A percentile compares a stretch with the other conserved stretches of the same genome.
Conservation (phyloP, 1,140 invertebrate genomes). For the Brachionus plicatilis region DNA sequence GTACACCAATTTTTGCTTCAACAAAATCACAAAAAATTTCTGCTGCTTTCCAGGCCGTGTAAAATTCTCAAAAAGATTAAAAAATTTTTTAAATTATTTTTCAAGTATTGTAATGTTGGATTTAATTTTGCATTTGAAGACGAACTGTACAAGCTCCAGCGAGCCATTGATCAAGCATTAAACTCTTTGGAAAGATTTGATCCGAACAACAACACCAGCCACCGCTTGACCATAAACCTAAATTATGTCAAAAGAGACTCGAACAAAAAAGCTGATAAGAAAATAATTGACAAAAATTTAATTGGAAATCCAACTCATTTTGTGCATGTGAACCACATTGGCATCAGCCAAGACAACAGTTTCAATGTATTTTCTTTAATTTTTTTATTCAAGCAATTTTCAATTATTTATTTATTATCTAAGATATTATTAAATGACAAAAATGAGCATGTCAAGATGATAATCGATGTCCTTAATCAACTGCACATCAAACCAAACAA, state of each 20-base stretch:
- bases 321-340: conserved; percentile 35
- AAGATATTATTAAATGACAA: conserved; percentile 19
- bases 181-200: background rate
- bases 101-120: conserved; percentile 1
- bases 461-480: conserved; percentile 28
- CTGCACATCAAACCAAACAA: conserved; percentile 25
- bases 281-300: background rate
- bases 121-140: conserved; percentile 38
- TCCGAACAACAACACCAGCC: background rate
- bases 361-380: background rate
- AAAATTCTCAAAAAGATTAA: background rate
- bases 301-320: conserved; percentile 31
- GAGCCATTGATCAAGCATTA: background rate
- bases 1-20: background rate
- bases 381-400: background rate
- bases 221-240: conserved; percentile 2
- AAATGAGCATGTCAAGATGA: conserved; percentile 31
- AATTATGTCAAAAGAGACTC: background rate
- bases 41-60: background rate
- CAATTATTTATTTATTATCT: background rate
- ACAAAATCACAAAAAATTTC: conserved; percentile 24
- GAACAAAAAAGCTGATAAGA: conserved; percentile 12
- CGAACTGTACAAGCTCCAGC: background rate
- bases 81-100: background rate
- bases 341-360: background rate